Evolutionary conservation across 2,113 vertebrate genomes (phyloP).

Genomic region (Heliornis fulica): DNA sequence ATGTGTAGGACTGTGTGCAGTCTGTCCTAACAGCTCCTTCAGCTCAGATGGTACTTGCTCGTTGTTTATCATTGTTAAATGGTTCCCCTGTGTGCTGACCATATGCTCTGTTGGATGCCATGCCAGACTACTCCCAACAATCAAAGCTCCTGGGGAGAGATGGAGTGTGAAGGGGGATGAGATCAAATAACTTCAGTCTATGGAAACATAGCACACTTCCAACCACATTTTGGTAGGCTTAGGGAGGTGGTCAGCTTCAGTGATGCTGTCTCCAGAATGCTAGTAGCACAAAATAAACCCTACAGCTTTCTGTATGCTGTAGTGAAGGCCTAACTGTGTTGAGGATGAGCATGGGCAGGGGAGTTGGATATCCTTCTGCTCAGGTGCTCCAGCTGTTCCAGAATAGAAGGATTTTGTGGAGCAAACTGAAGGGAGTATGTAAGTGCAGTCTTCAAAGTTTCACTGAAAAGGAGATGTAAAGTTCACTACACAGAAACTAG

Average conservation of each 20-base stretch:
- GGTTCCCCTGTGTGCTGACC: background rate
- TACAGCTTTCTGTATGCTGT: background rate
- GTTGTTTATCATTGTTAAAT: background rate
- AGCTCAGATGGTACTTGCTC: background rate
- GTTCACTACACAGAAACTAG: background rate
- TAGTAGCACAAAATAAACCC: background rate
- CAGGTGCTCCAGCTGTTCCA: background rate
- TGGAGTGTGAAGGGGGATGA: background rate
- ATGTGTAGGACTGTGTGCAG: background rate
- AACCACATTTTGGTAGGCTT: background rate
- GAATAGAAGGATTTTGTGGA: background rate
- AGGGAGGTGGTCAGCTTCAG: background rate
- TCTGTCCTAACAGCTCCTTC: background rate
- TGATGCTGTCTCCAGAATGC: background rate
- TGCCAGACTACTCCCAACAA: background rate
- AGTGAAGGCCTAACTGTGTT: background rate
- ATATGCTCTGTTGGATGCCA: background rate
- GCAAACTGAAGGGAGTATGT: background rate
- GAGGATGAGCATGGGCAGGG: background rate
- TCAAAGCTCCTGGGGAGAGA: background rate
- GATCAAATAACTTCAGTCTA: background rate
- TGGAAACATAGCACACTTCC: background rate
- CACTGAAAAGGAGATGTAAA: background rate
- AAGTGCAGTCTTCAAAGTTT: background rate
- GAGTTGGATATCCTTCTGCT: background rate